Evolutionary conservation across 2,113 vertebrate genomes (phyloP), one percentile per base, ranked within the genome.

Genomic region (Esox niger): DNA sequence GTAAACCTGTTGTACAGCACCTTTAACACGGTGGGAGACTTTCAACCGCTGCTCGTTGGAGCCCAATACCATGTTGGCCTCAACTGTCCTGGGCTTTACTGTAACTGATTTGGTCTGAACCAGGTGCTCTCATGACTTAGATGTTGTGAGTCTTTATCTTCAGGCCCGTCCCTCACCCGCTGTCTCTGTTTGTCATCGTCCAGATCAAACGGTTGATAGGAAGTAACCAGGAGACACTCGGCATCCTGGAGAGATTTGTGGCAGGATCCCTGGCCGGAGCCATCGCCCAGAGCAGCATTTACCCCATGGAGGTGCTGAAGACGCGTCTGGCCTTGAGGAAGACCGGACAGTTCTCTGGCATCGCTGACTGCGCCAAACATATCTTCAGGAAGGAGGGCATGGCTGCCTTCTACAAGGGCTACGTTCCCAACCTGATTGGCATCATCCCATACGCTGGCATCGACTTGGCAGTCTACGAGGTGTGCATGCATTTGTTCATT

Each of bases 291-390:
- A 99, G 95, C 89, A 98, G 94, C 88, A 98, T 98, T 86, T 99
- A 99, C 78, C 97, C 96, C 0, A 98, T 98, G 96, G 97, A 98
- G 94, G 96, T 99, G 35, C 86, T 99, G 78, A 99, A 99, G 91
- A 98, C 96, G 4, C 89, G 96, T 2, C 91, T 98, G 85, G 96
- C 96, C 26, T 80, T 99, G 25, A 87, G 95, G 69, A 96, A 88
- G 81, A 99, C 95, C 0, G 96, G 96, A 20, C 96, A 98, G 68
- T 98, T 93, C 84, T 87, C 80, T 0, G 96, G 97, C 61, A 94
- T 99, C 78, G 57, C 85, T 69, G 89, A 95, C 64, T 97, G 96
- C 47, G 95, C 94, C 80, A 95, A 93, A 82, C 92, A 91, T 52
- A 94, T 98, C 70, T 84, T 95, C 59, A 73, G 81, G 21, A 95